Evolutionary conservation across 2,113 vertebrate genomes (phyloP), one percentile per base, ranked within the genome.

Genomic region (Boulengerochromis microlepis): DNA sequence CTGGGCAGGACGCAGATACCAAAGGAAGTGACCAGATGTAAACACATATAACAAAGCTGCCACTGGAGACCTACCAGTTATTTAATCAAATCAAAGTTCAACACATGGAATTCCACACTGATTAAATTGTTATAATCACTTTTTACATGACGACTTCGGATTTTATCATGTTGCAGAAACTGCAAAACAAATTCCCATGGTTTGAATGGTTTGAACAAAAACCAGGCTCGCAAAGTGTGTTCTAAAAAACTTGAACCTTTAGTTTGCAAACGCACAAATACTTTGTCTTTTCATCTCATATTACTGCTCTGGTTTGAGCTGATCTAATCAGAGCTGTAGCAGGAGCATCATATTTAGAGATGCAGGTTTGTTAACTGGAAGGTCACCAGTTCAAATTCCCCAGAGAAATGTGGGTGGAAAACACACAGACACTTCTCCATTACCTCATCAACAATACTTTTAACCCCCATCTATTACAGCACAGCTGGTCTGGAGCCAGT

Each of bases 41-140:
- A 91, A 92, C 82, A 86, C 64, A 59, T 57, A 24, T 24, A 74
- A 38, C 24, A 29, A 53, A 88, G 81, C 40, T 86, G 84, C 80
- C 83, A 61, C 7, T 50, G 40, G 90, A 91, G 61, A 90, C 52
- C 45, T 33, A 40, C 16, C 33, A 83, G 80, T 54, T 61, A 81
- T 91, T 91, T 74, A 61, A 90, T 86, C 53, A 87, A 86, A 80
- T 87, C 64, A 81, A 81, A 66, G 54, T 19, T 53, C 5, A 81
- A 38, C 61, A 80, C 16, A 42, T 76, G 22, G 33, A 42, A 53
- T 33, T 66, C 15, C 66, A 40, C 61, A 24, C 8, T 35, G 18
- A 35, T 16, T 13, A 45, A 22, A 35, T 24, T 6, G 2, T 83
- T 35, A 52, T 10, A 7, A 31, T 8, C 2, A 29, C 4, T n/a